These are phyloP conservation scores for Geococcyx californianus DNA, from an alignment of 2,113 vertebrate species.

Conservation along the genomic window DNA sequence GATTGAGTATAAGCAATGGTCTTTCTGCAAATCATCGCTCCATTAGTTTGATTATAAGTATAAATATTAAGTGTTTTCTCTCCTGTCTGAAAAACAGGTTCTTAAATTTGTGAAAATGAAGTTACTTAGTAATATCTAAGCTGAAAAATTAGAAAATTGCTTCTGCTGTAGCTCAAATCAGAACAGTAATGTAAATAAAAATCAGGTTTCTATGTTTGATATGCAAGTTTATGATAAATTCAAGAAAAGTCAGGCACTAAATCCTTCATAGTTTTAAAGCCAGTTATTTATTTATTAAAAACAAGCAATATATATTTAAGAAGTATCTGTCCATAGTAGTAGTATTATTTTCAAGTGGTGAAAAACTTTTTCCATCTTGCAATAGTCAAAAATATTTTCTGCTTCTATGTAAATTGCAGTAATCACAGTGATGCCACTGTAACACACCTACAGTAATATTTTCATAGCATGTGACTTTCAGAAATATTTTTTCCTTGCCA, in stretches of 20 bases:
- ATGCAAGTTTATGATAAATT: neutral
- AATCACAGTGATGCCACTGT: neutral
- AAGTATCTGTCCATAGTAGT: neutral
- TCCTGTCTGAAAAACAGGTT: no score
- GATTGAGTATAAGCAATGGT: no score
- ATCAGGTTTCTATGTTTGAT: neutral
- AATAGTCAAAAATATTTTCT: slow-evolving; percentile 7
- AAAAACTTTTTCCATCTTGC: neutral
- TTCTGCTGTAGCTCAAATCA: no score
- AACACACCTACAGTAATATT: neutral
- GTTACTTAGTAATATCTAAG: no score
- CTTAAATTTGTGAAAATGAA: no score
- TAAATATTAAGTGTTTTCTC: no score
- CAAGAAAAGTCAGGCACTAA: neutral
- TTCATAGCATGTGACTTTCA: neutral
- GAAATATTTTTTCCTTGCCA: neutral
- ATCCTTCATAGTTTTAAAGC: neutral
- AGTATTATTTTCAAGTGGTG: neutral
- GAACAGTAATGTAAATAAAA: neutral
- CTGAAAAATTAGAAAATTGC: no score
- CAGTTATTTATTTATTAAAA: neutral
- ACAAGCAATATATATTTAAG: neutral
- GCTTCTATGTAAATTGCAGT: neutral
- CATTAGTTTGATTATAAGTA: no score
- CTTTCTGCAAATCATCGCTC: no score